Base-by-base conservation (phyloP, 2,888 invertebrate genomes). In the Clivina fossor region DNA sequence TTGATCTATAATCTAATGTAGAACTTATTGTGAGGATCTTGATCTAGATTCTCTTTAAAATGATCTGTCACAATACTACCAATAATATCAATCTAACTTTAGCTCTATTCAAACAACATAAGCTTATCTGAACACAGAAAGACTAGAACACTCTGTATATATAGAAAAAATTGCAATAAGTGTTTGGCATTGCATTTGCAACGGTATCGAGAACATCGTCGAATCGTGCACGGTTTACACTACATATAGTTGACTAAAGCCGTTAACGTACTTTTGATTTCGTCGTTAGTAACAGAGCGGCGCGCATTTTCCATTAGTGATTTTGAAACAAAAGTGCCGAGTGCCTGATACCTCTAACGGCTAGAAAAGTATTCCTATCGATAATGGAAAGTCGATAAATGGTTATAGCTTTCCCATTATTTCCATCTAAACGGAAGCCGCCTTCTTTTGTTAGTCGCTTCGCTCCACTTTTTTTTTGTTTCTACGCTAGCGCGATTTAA, bases 331-430 rank as follows among this genome's bases (percentile, higher is more conserved):
- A 49, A 30, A 40, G 28, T 49, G 40, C 37, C 30, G 49, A 30
- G n/a, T n/a, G n/a, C n/a, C n/a, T n/a, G n/a, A 47, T 47, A 47
- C 20, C 32, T 47, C 46, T 47, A 47, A 47, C 33, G 47, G 47
- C 47, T 47, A 47, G 47, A 47, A 47, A 33, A 49, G 49, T 51
- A 40, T 50, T 32, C 30, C n/a, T 51, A 51, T 51, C 43, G 41
- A 51, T 51, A 51, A 51, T 51, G 51, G 51, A 51, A 35, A 51
- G 40, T 51, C 51, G 40, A 51, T 51, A 51, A 32, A 41, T 30
- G 41, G 51, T 51, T 51, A 51, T 43, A 51, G 51, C 33, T 43
- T 51, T 51, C 43, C 51, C 51, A 51, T 51, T 51, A 51, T 43
- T 51, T 51, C 33, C 51, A 51, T 41, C 41, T 32, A 35, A 51